Percentiles rank a stretch among this genome's conserved stretches.
phyloP scores from a whole-genome alignment of 1,140 invertebrate genomes.

The Sycobia sp. region DNA sequence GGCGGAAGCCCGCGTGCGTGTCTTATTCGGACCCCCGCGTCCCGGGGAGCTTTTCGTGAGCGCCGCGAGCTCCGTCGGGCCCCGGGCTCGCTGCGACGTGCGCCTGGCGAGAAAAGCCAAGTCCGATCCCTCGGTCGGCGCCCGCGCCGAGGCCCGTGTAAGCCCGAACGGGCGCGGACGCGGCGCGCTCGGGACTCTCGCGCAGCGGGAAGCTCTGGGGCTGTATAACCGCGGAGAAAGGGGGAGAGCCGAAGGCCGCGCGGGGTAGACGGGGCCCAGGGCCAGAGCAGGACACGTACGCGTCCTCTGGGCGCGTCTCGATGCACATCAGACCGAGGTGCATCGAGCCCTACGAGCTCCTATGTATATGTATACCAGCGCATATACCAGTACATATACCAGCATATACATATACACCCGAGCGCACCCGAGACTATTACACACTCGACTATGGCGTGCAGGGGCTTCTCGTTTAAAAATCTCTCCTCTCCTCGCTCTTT shows the following conservation, averaged over 20 bases:
- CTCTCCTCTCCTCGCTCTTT: too few relatives aligned
- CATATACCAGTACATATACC: too few relatives aligned
- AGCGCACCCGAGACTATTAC: too few relatives aligned
- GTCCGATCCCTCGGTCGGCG: not conserved
- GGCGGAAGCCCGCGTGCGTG: constrained; percentile 5
- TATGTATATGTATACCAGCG: too few relatives aligned
- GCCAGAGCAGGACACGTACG: not conserved
- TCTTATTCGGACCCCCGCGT: not conserved
- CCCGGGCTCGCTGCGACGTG: too few relatives aligned
- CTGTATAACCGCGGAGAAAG: too few relatives aligned
- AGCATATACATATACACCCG: too few relatives aligned
- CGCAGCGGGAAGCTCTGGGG: constrained; percentile 13
- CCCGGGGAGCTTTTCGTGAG: constrained; percentile 1
- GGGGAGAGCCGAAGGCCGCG: too few relatives aligned
- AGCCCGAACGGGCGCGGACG: constrained; percentile 14
- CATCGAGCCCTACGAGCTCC: not conserved
- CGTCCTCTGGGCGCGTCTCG: not conserved
- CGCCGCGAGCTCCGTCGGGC: too few relatives aligned
- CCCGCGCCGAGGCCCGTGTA: constrained; percentile 15
- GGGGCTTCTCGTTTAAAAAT: too few relatives aligned
- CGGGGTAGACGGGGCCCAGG: too few relatives aligned
- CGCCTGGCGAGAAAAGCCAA: not conserved
- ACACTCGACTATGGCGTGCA: too few relatives aligned
- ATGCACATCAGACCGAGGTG: constrained; percentile 7
- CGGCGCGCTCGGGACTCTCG: constrained; percentile 9